Base-by-base conservation (phyloP, 2,797 vertebrate species). In the Notolepis coatsorum region DNA sequence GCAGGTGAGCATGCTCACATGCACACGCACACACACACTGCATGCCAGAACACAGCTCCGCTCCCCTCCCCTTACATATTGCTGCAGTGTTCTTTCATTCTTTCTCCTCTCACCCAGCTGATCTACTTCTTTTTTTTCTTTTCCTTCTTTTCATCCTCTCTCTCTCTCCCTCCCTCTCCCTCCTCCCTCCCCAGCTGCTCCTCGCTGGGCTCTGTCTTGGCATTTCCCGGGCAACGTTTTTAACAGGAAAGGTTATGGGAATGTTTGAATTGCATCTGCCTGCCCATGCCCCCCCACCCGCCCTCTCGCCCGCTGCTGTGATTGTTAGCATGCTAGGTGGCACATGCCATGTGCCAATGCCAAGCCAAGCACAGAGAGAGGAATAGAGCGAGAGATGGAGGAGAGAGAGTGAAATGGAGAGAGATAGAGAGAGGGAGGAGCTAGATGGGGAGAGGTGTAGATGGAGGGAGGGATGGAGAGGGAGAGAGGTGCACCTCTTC, bases 301-400 rank as follows among this genome's bases (percentile, higher is more conserved):
- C 48, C 48, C 49, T n/a, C 21, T 48, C 23, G 25, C 57, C 65
- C 58, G 61, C 65, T 37, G 47, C 62, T 64, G 67, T 61, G 25
- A 56, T 67, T 62, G 61, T 76, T 75, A 76, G 82, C 72, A 30
- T 55, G 54, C 30, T 12, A 6, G 33, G 39, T 55, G 74, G 68
- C 81, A 67, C 75, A 71, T 67, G 74, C 59, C 81, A 51, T 65
- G 46, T 57, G 1, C 47, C 15, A 1, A 21, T 67, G 78, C 81
- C 79, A 79, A 73, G 62, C 21, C 18, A 23, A 47, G 20, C 48
- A 45, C 39, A 23, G 27, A 27, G 50, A 6, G 24, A 28, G 17
- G 21, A 6, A 21, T 12, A 21, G 20, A 38, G 51, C 33, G 35
- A 8, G 12, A 33, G n/a, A n/a, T n/a, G n/a, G n/a, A n/a, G n/a